A percentile compares a stretch with the other conserved stretches of the same genome.
Evolutionary conservation across 2,888 invertebrate species (phyloP).

Genomic region (Lathronympha strigana): DNA sequence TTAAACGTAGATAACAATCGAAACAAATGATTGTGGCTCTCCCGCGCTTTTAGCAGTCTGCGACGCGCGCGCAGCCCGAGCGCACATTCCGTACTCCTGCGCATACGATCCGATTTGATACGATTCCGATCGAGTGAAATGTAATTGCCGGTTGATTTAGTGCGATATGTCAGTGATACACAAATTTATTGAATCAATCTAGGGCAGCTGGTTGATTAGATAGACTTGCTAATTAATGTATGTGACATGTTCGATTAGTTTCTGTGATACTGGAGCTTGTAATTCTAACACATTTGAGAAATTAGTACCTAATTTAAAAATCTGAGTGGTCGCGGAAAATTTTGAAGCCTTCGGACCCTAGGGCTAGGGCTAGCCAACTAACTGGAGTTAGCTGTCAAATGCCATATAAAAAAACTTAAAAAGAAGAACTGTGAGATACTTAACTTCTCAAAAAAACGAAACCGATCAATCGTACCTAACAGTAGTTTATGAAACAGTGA

Average conservation of each 20-base stretch:
- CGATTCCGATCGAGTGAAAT: constrained; percentile 46
- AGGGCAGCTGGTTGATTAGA: constrained; percentile 55
- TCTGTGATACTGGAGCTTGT: constrained; percentile 17
- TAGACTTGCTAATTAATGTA: constrained; percentile 43
- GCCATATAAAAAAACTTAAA: no score
- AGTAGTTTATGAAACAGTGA: no score
- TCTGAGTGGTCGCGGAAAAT: background rate
- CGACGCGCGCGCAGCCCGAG: constrained; percentile 47
- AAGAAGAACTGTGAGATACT: no score
- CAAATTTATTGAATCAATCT: constrained; percentile 51
- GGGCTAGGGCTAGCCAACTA: background rate
- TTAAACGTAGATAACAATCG: constrained; percentile 40
- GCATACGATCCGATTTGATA: constrained; percentile 3
- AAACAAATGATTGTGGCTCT: constrained; percentile 40
- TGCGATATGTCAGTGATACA: constrained; percentile 60
- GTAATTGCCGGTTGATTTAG: constrained; percentile 50
- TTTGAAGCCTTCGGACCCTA: background rate
- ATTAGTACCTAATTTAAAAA: background rate
- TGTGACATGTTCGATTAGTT: constrained; percentile 28
- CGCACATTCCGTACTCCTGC: constrained; percentile 41
- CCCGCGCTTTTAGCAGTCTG: constrained; percentile 66
- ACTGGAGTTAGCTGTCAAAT: no score
- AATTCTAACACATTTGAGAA: constrained; percentile 6
- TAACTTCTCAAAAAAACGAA: no score
- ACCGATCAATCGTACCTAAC: no score